Conservation (phyloP, 2,888 invertebrate genomes). For the Catonia carolina region DNA sequence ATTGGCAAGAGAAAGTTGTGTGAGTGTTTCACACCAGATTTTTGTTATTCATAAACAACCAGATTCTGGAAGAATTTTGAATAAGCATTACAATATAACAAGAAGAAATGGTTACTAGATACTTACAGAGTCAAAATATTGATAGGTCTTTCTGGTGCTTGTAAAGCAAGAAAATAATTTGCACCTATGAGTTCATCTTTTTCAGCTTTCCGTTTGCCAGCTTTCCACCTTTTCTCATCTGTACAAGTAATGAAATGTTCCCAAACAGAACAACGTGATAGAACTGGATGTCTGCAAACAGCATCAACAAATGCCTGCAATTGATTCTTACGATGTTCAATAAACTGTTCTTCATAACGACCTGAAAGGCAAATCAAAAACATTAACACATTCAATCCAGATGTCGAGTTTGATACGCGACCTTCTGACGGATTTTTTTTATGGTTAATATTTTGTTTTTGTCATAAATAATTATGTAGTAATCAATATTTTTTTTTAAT, state of each 20-base stretch:
- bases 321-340: constrained; percentile 88
- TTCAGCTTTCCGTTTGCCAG: constrained; percentile 91
- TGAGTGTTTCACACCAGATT: no score
- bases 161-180: constrained; percentile 83
- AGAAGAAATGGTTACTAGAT: not conserved
- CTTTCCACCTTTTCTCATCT: constrained; percentile 96
- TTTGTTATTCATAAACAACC: no score
- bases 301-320: constrained; percentile 95
- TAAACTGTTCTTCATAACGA: constrained; percentile 93
- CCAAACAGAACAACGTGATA: constrained; percentile 89
- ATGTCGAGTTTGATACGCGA: no score
- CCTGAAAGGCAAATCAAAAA: constrained; percentile 52
- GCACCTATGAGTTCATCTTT: constrained; percentile 85
- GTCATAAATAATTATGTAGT: no score
- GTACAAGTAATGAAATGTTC: constrained; percentile 95
- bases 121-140: constrained; percentile 46
- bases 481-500: no score
- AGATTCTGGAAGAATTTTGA: no score
- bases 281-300: constrained; percentile 92
- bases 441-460: no score
- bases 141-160: constrained; percentile 73
- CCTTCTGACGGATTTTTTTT: no score
- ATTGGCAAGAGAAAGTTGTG: no score
- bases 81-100: no score
- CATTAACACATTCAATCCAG: no score